Base-by-base conservation (phyloP, 92 coral and sea anemone genomes). In the Umimayanthus chanpuru region DNA sequence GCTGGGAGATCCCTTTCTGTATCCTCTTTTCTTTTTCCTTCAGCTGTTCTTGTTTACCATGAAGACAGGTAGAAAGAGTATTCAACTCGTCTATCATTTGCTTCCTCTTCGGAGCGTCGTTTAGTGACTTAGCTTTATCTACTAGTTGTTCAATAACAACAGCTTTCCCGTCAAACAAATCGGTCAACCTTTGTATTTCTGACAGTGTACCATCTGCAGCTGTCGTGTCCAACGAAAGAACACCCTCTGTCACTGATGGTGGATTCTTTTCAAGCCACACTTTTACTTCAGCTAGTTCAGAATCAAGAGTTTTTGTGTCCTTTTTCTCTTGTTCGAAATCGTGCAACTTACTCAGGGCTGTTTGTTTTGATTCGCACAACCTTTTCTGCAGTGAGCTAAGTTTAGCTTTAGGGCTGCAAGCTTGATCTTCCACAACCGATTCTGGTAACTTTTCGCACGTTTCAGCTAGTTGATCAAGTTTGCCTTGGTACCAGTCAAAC, bases 401-500 rank as follows among this genome's bases (percentile, higher is more conserved):
- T 89, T 87, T 90, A 41, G 81, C 83, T 49, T 81, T 86, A n/a
- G 98, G 96, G 78, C 85, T 92, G 73, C 79, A 78, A 28, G 88
- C 88, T 66, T 89, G 90, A 50, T 95, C 89, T 77, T 88, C 94
- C 30, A 82, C 89, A n/a, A 94, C 93, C 20, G 91, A 88, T 30
- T 82, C 77, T 64, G 94, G 93, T n/a, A 90, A 86, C 49, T 79
- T 92, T 1, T 91, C 75, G 77, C 89, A 89, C 47, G 90, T 86
- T 36, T 87, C 95, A 12, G 94, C 82, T 40, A 94, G 88, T 14
- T 68, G 67, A 80, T 93, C 93, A 64, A 95, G 93, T 32, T 95
- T 92, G 50, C 85, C 81, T 58, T 91, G 86, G 77, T 70, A 95
- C 9, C 75, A 70, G 72, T 89, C 91, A 81, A 93, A 73, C 79